phyloP scores from a whole-genome alignment of 2,113 vertebrate genomes.

The Okapia johnstoni region DNA sequence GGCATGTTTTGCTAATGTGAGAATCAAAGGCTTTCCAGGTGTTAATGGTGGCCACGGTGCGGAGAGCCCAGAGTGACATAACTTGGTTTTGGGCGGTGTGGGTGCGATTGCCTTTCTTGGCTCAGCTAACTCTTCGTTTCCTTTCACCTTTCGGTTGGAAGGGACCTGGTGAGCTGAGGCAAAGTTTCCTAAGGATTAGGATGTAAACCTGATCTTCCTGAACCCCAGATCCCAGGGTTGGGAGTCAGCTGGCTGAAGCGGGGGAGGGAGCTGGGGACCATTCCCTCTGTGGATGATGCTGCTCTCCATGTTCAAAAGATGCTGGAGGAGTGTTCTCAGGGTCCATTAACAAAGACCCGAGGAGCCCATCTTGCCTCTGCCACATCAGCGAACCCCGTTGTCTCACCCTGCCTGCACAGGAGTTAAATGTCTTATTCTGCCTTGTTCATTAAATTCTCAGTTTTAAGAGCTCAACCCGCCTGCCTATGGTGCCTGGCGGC shows the following conservation, averaged over 20 bases:
- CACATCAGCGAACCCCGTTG: rapidly evolving
- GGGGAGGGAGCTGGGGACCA: neutral
- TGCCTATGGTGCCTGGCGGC: neutral
- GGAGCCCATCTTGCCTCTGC: neutral
- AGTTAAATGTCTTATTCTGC: neutral
- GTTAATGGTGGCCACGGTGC: conserved; percentile 30
- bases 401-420: neutral
- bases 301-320: neutral
- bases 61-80: conserved; percentile 22
- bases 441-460: neutral
- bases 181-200: conserved; percentile 57
- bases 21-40: conserved; percentile 74
- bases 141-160: conserved; percentile 30
- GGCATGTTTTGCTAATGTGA: conserved; percentile 80
- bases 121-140: conserved; percentile 34
- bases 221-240: neutral
- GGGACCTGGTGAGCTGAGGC: conserved; percentile 19
- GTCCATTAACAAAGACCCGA: too few species aligned
- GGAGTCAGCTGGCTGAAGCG: neutral
- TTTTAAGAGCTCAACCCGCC: neutral
- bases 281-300: rapidly evolving
- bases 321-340: neutral
- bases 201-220: conserved; percentile 43
- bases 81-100: neutral
- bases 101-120: conserved; percentile 8